These are phyloP conservation scores for Pterocles burchelli DNA, from an alignment of 2,113 vertebrate genomes.

Conservation along the genomic window DNA sequence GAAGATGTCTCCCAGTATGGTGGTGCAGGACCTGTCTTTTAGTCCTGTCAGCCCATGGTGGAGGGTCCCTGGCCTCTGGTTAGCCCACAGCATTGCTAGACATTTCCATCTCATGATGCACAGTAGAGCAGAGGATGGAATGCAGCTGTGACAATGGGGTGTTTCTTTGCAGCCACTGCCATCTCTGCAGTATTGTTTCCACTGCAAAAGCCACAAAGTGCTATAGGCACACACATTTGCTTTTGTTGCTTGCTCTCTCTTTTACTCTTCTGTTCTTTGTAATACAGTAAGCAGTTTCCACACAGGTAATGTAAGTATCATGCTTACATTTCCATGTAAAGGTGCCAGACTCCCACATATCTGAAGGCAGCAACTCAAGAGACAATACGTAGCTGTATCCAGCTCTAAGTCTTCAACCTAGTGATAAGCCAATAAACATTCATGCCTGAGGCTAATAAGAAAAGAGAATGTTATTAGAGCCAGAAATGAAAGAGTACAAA, in stretches of 20 bases:
- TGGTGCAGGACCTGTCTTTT: not conserved
- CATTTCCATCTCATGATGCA: not conserved
- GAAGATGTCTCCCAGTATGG: fast-evolving
- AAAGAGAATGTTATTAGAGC: not conserved
- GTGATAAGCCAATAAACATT: slow-evolving; percentile 17
- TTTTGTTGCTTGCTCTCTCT: not conserved
- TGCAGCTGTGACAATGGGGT: not conserved
- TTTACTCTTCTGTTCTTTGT: not conserved
- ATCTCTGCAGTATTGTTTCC: not conserved
- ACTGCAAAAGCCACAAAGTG: not conserved
- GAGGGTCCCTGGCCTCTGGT: not conserved
- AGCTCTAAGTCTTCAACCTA: not conserved
- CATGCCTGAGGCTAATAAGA: not conserved
- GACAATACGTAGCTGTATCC: not conserved
- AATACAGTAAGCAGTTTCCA: not conserved
- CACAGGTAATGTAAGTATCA: not conserved
- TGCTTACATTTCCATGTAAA: not conserved
- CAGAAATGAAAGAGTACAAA: not conserved
- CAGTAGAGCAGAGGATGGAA: not conserved
- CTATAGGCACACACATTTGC: not conserved
- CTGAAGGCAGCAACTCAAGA: slow-evolving; percentile 4
- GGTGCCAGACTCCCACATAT: not conserved
- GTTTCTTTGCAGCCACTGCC: not conserved
- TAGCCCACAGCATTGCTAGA: not conserved
- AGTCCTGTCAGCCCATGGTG: not conserved